These are phyloP conservation scores for Sarcophaga caerulescens DNA, from an alignment of 2,888 invertebrate species.

Conservation along the genomic window DNA sequence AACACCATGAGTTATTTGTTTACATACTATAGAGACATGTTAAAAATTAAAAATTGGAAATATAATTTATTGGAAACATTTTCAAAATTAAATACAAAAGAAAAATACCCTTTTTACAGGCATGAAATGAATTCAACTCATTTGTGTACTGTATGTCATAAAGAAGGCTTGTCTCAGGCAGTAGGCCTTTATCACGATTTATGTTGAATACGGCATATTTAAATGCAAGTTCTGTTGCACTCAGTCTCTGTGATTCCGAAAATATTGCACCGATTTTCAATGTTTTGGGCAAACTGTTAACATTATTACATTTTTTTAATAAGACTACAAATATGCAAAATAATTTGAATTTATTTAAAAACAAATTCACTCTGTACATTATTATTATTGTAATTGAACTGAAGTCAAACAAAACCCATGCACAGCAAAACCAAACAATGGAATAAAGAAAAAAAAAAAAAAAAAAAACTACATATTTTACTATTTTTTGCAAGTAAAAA, in stretches of 20 bases:
- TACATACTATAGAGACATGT: conserved; percentile 83
- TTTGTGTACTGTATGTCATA: conserved; percentile 89
- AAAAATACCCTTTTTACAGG: conserved; percentile 87
- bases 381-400: not conserved
- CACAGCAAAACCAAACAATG: not conserved
- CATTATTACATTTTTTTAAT: not conserved
- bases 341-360: conserved; percentile 2
- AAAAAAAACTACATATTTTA: too few species aligned
- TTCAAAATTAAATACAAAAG: not conserved
- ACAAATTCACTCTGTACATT: not conserved
- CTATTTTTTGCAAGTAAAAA: not conserved
- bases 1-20: conserved; percentile 86
- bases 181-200: conserved; percentile 87
- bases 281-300: conserved; percentile 7
- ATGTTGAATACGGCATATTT: conserved; percentile 90
- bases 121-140: conserved; percentile 89
- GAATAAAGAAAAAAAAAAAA: not conserved
- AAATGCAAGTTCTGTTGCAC: conserved; percentile 88
- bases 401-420: too few species aligned
- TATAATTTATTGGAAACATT: not conserved
- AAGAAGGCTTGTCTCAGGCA: conserved; percentile 87
- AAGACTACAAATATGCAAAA: not conserved
- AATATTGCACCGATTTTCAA: conserved; percentile 85
- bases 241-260: conserved; percentile 87
- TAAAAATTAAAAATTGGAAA: not conserved